Base-by-base conservation (phyloP, 2,797 vertebrate genomes). In the Triplophysa bombifrons region DNA sequence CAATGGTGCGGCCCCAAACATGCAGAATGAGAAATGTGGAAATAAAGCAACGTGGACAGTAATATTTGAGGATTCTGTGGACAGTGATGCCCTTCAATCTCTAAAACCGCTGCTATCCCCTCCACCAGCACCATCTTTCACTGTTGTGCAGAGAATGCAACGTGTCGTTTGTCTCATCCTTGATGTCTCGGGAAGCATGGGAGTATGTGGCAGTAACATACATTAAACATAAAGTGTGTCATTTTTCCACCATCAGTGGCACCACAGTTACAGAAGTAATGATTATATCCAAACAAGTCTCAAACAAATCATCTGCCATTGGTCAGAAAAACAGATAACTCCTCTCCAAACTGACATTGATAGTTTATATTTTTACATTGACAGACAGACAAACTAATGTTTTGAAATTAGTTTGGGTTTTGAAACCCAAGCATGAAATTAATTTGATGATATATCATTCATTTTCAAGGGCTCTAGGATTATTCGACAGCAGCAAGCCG, bases 1-100 rank as follows among this genome's bases (percentile, higher is more conserved):
- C 80, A 94, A 92, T 56, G 63, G n/a, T 70, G 88, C 92, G 76
- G 91, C 90, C 61, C 90, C 87, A 76, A 93, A 87, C 79, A 81
- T 88, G 14, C 92, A 93, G 80, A 94, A 93, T 79, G 46, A 44
- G 74, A 88, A 91, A 80, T 93, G 92, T 76, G 88, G 85, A 76
- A 84, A 83, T 56, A 88, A 85, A 78, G 91, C 91, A 51, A 82
- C 86, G 0, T 90, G 88, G 89, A 89, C 91, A 1, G 83, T 94
- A 14, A 92, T 92, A 30, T 79, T 91, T 50, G 71, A 66, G 22
- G 84, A 82, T 4, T 91, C 89, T 4, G 30, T 34, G 2, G 91
- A 93, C 82, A 88, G 90, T 12, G 50, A 22, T 8, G 20, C 51
- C 22, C 65, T 84, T 48, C 76, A n/a, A 0, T 82, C 70, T 12